phyloP scores from a whole-genome alignment of 2,113 vertebrate species.

The Megaleporinus macrocephalus region DNA sequence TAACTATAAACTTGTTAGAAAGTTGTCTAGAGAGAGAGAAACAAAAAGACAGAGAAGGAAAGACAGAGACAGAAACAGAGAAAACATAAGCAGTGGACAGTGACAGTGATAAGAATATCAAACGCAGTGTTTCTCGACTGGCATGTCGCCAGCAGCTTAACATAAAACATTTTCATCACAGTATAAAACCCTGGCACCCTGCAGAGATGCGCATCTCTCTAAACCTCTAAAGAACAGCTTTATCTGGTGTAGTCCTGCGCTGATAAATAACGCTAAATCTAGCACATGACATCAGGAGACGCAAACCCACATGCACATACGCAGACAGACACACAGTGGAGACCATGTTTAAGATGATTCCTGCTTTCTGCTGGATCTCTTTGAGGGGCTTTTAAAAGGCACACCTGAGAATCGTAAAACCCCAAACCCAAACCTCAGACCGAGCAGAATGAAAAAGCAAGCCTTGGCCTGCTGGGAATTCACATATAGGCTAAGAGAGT shows the following conservation, averaged over 20 bases:
- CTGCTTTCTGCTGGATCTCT: conserved; percentile 14
- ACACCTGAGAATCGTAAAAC: not conserved
- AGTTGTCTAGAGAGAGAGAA: not conserved
- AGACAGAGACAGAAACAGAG: not conserved
- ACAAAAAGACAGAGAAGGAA: not conserved
- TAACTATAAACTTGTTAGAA: too few species aligned
- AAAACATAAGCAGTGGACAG: conserved; percentile 1
- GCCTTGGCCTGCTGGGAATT: not conserved
- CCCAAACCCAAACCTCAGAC: conserved; percentile 4
- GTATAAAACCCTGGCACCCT: conserved; percentile 10
- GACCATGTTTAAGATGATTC: not conserved
- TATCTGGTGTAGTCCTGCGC: conserved; percentile 16
- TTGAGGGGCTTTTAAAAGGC: not conserved
- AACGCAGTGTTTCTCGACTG: conserved; percentile 15
- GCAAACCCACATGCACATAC: not conserved
- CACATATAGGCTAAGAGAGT: too few species aligned
- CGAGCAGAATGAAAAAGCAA: conserved; percentile 5
- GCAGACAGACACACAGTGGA: not conserved
- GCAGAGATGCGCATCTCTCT: not conserved
- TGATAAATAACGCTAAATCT: not conserved
- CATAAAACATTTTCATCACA: conserved; percentile 39
- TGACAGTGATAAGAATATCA: conserved; percentile 31
- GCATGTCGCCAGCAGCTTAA: conserved; percentile 22
- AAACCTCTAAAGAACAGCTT: conserved; percentile 13
- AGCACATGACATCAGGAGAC: conserved; percentile 7